These are phyloP conservation scores for Nettapus auritus DNA, from an alignment of 2,113 vertebrate genomes.

Conservation along the genomic window DNA sequence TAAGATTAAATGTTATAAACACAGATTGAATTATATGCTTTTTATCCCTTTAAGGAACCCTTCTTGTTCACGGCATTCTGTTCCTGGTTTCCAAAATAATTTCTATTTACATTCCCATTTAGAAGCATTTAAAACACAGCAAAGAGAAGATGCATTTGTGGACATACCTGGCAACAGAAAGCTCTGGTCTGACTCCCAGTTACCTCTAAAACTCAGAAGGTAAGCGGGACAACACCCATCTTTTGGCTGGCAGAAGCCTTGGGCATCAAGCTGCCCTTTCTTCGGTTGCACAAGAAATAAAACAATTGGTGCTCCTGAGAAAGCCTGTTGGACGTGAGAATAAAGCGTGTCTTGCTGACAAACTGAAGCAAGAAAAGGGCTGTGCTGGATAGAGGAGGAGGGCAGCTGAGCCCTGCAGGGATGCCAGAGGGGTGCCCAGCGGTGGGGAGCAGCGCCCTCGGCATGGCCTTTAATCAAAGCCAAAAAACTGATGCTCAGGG, in stretches of 20 bases:
- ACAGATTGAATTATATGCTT: slow-evolving; percentile 33
- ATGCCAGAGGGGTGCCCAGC: not conserved
- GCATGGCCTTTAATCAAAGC: not conserved
- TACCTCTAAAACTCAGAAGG: not conserved
- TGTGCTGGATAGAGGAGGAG: too few species aligned
- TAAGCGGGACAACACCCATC: not conserved
- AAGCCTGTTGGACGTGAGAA: not conserved
- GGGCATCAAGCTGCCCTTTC: not conserved
- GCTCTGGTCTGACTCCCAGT: not conserved
- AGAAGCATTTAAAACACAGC: not conserved
- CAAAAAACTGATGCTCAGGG: not conserved
- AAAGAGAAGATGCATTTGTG: not conserved
- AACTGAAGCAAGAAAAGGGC: not conserved
- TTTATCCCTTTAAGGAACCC: slow-evolving; percentile 26
- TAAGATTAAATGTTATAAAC: slow-evolving; percentile 46
- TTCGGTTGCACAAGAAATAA: not conserved
- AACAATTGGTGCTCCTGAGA: not conserved
- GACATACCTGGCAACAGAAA: not conserved
- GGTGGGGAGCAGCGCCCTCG: rapidly evolving
- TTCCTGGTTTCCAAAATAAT: slow-evolving; percentile 8
- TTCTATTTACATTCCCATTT: not conserved
- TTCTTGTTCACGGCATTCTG: not conserved
- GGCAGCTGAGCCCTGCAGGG: not conserved
- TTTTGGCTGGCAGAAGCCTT: not conserved
- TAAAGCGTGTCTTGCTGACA: not conserved